These are phyloP conservation scores for Burhinus bistriatus DNA, from an alignment of 2,113 vertebrate genomes.

Conservation along the genomic window DNA sequence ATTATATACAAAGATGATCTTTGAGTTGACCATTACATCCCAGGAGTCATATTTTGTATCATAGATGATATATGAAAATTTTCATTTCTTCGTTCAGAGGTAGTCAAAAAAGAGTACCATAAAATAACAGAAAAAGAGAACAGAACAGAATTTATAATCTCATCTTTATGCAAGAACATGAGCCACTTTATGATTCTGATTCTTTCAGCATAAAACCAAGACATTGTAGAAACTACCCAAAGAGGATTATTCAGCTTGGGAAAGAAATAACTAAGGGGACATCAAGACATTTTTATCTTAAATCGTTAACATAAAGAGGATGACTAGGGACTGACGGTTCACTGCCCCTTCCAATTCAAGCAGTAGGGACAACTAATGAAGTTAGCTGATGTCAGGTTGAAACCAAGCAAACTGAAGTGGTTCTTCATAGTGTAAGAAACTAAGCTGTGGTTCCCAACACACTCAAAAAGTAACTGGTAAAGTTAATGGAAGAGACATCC, in stretches of 20 bases:
- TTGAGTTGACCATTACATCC: neutral
- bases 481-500: neutral
- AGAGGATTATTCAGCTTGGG: neutral
- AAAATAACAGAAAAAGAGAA: neutral
- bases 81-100: neutral
- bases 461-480: neutral
- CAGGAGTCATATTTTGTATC: neutral
- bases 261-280: neutral
- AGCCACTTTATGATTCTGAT: neutral
- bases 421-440: neutral
- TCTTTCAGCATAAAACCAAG: neutral
- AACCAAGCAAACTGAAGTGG: neutral
- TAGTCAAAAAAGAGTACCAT: neutral
- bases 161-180: neutral
- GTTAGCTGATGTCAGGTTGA: neutral
- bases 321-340: neutral
- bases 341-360: neutral
- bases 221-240: neutral
- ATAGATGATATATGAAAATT: neutral
- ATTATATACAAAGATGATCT: neutral
- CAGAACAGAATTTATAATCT: neutral
- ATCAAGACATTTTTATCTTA: neutral
- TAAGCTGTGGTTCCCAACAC: neutral
- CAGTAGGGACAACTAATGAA: neutral
- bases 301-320: neutral